phyloP scores from a whole-genome alignment of 1,140 invertebrate genomes.

The Lasaia peninsularis region DNA sequence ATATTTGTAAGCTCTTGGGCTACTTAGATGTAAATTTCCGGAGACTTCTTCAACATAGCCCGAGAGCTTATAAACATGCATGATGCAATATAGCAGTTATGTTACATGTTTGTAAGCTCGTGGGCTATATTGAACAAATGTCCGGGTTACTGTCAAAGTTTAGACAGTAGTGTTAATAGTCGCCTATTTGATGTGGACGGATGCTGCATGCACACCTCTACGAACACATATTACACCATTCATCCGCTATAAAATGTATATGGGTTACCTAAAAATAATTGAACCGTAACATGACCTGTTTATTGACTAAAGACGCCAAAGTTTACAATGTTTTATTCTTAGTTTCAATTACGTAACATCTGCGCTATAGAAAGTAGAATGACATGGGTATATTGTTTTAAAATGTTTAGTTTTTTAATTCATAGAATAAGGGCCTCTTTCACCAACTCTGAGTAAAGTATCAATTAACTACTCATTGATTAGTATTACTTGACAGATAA shows the following conservation, averaged over 20 bases:
- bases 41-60: no score
- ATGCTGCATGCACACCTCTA: constrained; percentile 36
- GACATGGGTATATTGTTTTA: no score
- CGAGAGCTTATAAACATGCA: no score
- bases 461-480: no score
- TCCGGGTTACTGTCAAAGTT: constrained; percentile 62
- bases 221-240: constrained; percentile 33
- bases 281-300: constrained; percentile 13
- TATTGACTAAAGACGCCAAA: background rate
- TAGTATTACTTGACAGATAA: no score
- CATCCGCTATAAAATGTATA: constrained; percentile 24
- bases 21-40: no score
- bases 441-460: no score
- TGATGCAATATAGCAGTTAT: background rate
- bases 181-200: constrained; percentile 45
- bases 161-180: constrained; percentile 69
- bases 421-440: no score
- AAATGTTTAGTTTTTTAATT: no score
- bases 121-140: constrained; percentile 53
- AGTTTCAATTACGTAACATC: no score
- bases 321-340: background rate
- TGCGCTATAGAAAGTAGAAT: no score
- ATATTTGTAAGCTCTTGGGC: no score
- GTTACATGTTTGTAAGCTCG: constrained; percentile 25
- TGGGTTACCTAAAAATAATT: constrained; percentile 24